These are phyloP conservation scores for Gephyroberyx darwinii DNA, from an alignment of 2,797 vertebrate species.

Conservation along the genomic window DNA sequence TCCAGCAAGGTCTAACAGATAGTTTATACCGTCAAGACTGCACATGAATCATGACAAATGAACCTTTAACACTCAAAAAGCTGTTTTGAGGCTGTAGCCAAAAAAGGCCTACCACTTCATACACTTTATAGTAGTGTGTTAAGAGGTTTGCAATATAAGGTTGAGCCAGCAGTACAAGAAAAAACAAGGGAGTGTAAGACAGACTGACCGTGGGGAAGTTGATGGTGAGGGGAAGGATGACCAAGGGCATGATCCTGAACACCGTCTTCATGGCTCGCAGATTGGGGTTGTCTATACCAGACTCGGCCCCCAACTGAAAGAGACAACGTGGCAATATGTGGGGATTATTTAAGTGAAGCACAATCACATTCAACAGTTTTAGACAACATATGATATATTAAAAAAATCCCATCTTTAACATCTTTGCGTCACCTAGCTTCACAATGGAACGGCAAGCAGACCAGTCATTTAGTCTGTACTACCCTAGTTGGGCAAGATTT, in stretches of 20 bases:
- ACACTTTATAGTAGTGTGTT: too few relatives aligned
- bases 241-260: conserved; percentile 86
- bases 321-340: not conserved
- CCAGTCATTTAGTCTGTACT: too few relatives aligned
- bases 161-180: not conserved
- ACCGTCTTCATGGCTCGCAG: conserved; percentile 85
- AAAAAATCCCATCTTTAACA: not conserved
- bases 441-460: too few relatives aligned
- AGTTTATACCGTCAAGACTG: not conserved
- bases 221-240: conserved; percentile 88
- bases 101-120: not conserved
- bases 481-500: too few relatives aligned
- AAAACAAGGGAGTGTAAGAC: not conserved
- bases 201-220: conserved; percentile 88
- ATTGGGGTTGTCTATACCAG: conserved; percentile 88
- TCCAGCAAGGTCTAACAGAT: not conserved
- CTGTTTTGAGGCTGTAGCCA: not conserved
- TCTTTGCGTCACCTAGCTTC: too few relatives aligned
- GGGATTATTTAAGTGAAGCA: not conserved
- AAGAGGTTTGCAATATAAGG: not conserved
- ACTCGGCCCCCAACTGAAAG: conserved; percentile 87
- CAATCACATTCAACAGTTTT: not conserved
- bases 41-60: not conserved
- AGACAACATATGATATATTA: too few relatives aligned
- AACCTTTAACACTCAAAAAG: not conserved